Percentiles rank a stretch among this genome's conserved stretches.
Evolutionary conservation across 2,888 invertebrate genomes (phyloP).

Genomic region (Amphipoea lucens): DNA sequence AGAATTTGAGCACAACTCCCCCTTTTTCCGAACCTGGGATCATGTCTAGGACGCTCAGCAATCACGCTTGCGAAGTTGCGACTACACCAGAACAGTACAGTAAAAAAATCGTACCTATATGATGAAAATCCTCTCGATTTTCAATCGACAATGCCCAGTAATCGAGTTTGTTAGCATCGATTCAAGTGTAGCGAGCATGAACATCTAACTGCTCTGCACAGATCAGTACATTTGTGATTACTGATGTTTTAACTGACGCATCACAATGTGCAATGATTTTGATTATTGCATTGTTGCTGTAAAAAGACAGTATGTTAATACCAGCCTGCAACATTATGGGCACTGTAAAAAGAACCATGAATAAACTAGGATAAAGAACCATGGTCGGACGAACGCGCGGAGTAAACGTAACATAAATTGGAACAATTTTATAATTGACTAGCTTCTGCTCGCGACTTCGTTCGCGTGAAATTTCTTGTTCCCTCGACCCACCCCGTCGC

Average conservation of each 20-base stretch:
- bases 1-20: background rate
- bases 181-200: conserved; percentile 73
- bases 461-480: too few relatives aligned
- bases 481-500: too few relatives aligned
- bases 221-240: conserved; percentile 62
- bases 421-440: background rate
- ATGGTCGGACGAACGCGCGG: background rate
- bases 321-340: background rate
- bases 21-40: background rate
- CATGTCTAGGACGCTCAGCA: background rate
- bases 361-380: background rate
- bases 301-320: background rate
- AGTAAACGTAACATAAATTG: background rate
- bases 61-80: too few relatives aligned
- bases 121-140: conserved; percentile 15
- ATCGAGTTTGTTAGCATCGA: conserved; percentile 73
- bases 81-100: background rate
- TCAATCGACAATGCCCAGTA: conserved; percentile 63
- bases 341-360: background rate
- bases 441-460: too few relatives aligned
- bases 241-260: conserved; percentile 55
- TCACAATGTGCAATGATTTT: conserved; percentile 51
- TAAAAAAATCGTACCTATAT: background rate
- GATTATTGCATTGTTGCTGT: conserved; percentile 39
- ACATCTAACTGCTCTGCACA: conserved; percentile 72